Evolutionary conservation across 2,113 vertebrate genomes (phyloP).

Genomic region (Coreoperca whiteheadi): DNA sequence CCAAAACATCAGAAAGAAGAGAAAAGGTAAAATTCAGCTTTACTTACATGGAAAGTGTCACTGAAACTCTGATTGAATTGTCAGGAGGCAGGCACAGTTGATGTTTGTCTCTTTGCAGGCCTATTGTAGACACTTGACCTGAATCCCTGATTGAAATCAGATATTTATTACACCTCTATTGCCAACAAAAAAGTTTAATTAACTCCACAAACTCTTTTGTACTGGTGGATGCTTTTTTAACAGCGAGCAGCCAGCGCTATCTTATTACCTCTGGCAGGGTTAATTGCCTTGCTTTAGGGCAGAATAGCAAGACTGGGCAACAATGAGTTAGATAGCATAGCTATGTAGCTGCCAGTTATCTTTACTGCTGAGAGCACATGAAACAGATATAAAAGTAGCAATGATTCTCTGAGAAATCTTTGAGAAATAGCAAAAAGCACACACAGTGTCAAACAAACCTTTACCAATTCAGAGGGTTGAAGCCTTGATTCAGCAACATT

Average conservation of each 20-base stretch:
- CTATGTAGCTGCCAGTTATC: constrained; percentile 59
- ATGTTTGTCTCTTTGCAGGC: constrained; percentile 42
- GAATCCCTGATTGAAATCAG: constrained; percentile 61
- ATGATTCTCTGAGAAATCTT: constrained; percentile 35
- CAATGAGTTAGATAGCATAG: constrained; percentile 51
- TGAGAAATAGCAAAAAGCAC: constrained; percentile 45
- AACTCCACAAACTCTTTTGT: constrained; percentile 39
- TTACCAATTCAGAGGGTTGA: constrained; percentile 9
- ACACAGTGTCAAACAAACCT: constrained; percentile 18
- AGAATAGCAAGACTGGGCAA: constrained; percentile 42
- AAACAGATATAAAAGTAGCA: constrained; percentile 67
- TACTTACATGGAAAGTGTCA: constrained; percentile 23
- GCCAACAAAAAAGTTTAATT: constrained; percentile 64
- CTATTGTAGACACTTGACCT: constrained; percentile 59
- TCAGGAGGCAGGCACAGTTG: constrained; percentile 20
- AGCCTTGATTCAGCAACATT: constrained; percentile 5
- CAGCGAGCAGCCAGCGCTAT: constrained; percentile 33
- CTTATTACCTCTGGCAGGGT: constrained; percentile 60
- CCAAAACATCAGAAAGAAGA: neutral
- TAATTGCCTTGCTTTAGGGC: constrained; percentile 63
- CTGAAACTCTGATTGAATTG: constrained; percentile 26
- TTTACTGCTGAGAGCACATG: constrained; percentile 59
- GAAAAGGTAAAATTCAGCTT: constrained; percentile 10
- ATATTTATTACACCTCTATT: constrained; percentile 59
- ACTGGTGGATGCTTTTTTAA: constrained; percentile 39